A percentile compares a stretch with the other conserved stretches of the same genome.
These are phyloP conservation scores for Mormyrops boulengeri DNA, from an alignment of 2,797 vertebrate genomes.

Conservation along the genomic window DNA sequence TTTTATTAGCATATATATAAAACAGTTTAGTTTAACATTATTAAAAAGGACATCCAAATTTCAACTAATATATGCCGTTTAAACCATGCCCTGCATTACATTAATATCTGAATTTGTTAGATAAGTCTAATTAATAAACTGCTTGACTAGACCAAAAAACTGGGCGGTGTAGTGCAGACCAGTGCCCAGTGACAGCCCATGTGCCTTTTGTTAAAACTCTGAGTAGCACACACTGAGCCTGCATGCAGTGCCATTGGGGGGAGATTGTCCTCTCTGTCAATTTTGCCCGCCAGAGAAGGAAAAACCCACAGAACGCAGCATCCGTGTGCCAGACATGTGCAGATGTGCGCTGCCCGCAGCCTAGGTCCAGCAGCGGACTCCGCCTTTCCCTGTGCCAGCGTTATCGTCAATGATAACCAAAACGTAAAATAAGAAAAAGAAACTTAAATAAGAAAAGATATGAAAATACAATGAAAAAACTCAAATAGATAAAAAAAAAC, in stretches of 20 bases:
- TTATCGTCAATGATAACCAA: neutral
- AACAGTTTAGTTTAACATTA: neutral
- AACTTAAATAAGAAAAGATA: neutral
- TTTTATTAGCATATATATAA: conserved; percentile 4
- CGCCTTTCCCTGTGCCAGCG: neutral
- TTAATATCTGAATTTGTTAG: neutral
- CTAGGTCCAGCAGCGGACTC: neutral
- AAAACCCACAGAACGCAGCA: neutral
- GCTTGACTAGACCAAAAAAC: neutral
- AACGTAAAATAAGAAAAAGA: neutral
- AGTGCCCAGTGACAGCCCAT: neutral
- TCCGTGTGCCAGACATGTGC: neutral
- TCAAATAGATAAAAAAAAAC: neutral
- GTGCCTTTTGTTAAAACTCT: neutral
- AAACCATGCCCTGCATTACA: neutral
- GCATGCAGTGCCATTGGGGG: neutral
- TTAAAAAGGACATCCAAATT: neutral
- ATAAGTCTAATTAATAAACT: neutral
- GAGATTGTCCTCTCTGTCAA: neutral
- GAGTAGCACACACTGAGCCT: neutral
- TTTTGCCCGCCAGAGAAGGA: neutral
- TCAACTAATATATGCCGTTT: neutral
- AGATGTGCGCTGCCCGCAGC: neutral
- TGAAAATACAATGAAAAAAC: neutral
- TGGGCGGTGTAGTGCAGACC: neutral